These are phyloP conservation scores for Pseudococcus longispinus DNA, from an alignment of 2,888 invertebrate species.

Conservation along the genomic window DNA sequence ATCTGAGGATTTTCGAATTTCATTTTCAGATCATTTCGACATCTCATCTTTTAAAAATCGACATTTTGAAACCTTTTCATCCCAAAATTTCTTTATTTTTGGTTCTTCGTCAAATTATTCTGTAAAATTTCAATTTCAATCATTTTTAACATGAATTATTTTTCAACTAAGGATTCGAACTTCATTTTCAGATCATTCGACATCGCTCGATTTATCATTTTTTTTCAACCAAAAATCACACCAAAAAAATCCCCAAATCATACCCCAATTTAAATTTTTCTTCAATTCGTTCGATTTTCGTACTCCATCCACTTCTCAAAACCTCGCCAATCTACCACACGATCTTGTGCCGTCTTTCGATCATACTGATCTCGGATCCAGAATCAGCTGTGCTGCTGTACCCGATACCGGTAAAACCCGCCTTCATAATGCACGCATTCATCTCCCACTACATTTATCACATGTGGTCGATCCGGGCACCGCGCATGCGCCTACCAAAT, in stretches of 20 bases:
- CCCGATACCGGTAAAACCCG: constrained; percentile 36
- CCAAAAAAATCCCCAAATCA: background rate
- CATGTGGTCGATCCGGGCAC: background rate
- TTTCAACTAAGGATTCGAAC: too few relatives aligned
- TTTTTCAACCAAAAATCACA: too few relatives aligned
- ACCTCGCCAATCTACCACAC: background rate
- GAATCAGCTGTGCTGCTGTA: constrained; percentile 22
- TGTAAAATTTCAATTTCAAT: too few relatives aligned
- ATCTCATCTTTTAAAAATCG: too few relatives aligned
- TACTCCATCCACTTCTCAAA: background rate
- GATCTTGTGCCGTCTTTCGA: background rate
- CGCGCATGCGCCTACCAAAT: constrained; percentile 6
- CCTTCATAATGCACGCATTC: constrained; percentile 25
- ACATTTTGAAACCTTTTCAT: too few relatives aligned
- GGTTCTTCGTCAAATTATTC: too few relatives aligned
- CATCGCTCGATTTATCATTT: too few relatives aligned
- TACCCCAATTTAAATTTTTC: background rate
- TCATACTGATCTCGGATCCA: background rate
- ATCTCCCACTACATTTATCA: constrained; percentile 14
- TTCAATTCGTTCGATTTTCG: background rate
- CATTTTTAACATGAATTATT: too few relatives aligned
- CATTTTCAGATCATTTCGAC: too few relatives aligned
- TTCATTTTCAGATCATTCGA: too few relatives aligned
- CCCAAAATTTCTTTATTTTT: too few relatives aligned
- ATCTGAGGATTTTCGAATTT: too few relatives aligned